Evolutionary conservation across 2,888 invertebrate genomes (phyloP).

Genomic region (Drosophila paranaensis): DNA sequence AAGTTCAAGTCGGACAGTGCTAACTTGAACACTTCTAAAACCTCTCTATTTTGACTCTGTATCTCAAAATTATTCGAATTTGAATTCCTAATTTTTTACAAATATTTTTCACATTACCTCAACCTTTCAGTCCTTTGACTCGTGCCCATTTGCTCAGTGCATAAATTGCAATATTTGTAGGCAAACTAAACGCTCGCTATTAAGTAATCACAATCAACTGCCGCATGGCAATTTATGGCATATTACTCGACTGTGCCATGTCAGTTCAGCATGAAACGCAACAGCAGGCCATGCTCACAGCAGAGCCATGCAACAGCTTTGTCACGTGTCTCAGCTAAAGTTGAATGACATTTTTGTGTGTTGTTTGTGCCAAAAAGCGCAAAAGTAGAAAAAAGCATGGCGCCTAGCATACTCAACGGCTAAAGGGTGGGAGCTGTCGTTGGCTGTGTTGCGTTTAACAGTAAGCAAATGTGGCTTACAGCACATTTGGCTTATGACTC

Average conservation of each 20-base stretch:
- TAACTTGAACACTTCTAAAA: too few species aligned
- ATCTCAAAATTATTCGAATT: neutral
- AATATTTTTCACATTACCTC: too few species aligned
- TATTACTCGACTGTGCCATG: conserved; percentile 42
- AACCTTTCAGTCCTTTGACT: neutral
- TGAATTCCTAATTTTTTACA: neutral
- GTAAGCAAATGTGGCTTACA: conserved; percentile 62
- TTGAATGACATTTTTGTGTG: conserved; percentile 75
- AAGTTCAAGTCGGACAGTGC: too few species aligned
- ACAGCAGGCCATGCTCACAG: conserved; percentile 31
- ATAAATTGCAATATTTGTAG: neutral
- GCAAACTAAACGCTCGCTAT: conserved; percentile 6
- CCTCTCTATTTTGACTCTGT: too few species aligned
- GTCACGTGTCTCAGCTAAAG: conserved; percentile 53
- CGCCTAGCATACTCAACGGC: conserved; percentile 13
- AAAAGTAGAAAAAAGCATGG: conserved; percentile 11
- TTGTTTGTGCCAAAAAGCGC: conserved; percentile 38
- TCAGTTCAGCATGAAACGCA: conserved; percentile 64
- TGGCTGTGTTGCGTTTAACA: conserved; percentile 8
- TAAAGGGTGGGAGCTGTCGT: conserved; percentile 1
- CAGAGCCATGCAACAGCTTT: conserved; percentile 16
- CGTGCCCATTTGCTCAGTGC: too few species aligned
- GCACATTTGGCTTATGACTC: conserved; percentile 65
- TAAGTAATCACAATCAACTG: conserved; percentile 44
- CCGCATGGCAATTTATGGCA: conserved; percentile 31